phyloP scores from a whole-genome alignment of 2,113 vertebrate species.

The Mesembrinibis cayennensis region DNA sequence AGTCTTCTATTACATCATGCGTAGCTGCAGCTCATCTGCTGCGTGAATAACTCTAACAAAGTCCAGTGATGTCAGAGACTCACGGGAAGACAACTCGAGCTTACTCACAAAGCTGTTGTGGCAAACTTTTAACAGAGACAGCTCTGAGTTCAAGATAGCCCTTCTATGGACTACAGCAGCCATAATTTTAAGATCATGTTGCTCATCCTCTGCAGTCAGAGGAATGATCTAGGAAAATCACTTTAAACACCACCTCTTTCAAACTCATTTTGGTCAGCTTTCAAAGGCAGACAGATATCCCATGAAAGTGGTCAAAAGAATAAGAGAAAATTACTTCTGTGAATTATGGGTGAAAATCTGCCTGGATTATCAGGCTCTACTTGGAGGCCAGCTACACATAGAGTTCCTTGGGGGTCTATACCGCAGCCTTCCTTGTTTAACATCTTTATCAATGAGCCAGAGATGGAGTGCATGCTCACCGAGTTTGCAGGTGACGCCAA shows the following conservation, averaged over 20 bases:
- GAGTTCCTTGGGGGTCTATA: not conserved
- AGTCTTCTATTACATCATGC: not conserved
- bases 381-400: rapidly evolving
- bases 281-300: not conserved
- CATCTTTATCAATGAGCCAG: not conserved
- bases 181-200: not conserved
- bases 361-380: not conserved
- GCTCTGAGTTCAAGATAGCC: not conserved
- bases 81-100: not conserved
- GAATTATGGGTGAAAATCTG: not conserved
- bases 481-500: not conserved
- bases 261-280: not conserved
- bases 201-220: not conserved
- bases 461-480: not conserved
- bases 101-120: not conserved
- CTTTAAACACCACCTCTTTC: not conserved
- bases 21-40: not conserved
- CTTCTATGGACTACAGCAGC: not conserved
- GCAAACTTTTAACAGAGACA: not conserved
- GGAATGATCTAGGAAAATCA: not conserved
- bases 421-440: not conserved
- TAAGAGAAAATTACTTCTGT: not conserved
- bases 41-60: not conserved
- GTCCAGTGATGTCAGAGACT: not conserved
- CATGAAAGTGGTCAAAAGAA: not conserved